phyloP scores from a whole-genome alignment of 2,888 invertebrate genomes.

The Pomacea canaliculata region DNA sequence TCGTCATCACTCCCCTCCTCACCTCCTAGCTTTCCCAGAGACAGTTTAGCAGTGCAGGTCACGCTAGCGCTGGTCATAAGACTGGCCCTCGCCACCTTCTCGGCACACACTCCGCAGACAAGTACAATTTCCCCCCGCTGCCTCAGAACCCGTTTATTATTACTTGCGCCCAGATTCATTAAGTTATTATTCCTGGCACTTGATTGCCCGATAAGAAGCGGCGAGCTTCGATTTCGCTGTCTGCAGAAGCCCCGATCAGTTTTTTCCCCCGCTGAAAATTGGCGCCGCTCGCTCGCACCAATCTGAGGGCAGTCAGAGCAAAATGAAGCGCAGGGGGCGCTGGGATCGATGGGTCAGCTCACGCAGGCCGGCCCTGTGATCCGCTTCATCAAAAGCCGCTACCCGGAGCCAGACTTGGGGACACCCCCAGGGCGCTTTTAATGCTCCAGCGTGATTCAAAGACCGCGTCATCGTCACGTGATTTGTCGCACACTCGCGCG shows the following conservation, averaged over 20 bases:
- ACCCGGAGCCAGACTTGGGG: constrained; percentile 11
- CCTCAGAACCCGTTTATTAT: constrained; percentile 32
- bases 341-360: background rate
- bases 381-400: constrained; percentile 16
- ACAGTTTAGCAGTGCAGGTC: no score
- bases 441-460: no score
- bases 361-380: background rate
- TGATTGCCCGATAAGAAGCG: constrained; percentile 31
- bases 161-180: constrained; percentile 30
- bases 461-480: no score
- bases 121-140: constrained; percentile 19
- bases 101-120: constrained; percentile 5
- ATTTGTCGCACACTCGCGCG: no score
- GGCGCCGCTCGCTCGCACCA: constrained; percentile 16
- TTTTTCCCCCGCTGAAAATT: constrained; percentile 21
- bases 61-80: no score
- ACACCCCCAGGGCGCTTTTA: background rate
- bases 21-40: no score
- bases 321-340: constrained; percentile 2
- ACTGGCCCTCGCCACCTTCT: no score
- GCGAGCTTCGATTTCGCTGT: constrained; percentile 25
- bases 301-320: background rate
- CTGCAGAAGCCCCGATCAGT: constrained; percentile 16
- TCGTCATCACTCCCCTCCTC: no score
- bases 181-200: constrained; percentile 34